phyloP scores from a whole-genome alignment of 1,140 invertebrate species.

The Atta texana region DNA sequence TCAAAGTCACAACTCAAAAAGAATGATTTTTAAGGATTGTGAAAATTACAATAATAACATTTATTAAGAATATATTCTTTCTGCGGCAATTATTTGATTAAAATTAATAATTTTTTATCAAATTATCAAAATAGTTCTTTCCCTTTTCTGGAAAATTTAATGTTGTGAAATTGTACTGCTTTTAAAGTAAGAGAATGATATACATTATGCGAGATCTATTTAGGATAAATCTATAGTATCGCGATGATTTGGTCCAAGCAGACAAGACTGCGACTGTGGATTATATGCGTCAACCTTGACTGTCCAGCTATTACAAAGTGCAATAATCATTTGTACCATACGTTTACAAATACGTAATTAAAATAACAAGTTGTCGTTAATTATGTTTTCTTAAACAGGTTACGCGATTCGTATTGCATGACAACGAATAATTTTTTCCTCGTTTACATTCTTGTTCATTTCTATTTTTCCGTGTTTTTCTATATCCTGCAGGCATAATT shows the following conservation, averaged over 20 bases:
- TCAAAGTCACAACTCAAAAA: no score
- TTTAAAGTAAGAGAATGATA: not conserved
- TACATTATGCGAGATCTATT: no score
- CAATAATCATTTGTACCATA: constrained; percentile 9
- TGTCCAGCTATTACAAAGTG: constrained; percentile 27
- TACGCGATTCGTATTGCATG: not conserved
- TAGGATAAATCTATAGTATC: not conserved
- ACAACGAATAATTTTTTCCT: not conserved
- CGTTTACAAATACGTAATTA: constrained; percentile 45
- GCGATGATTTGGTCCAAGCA: not conserved
- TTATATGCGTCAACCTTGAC: constrained; percentile 53
- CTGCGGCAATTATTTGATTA: no score
- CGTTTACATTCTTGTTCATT: not conserved
- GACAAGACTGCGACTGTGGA: not conserved
- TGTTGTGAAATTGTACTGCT: no score
- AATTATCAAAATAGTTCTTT: no score
- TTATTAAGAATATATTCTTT: no score
- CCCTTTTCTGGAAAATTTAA: no score
- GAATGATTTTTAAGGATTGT: no score
- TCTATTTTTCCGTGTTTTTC: constrained; percentile 8
- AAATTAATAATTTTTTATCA: no score
- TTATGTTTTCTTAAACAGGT: constrained; percentile 45
- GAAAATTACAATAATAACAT: no score
- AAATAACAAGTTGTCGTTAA: constrained; percentile 25
- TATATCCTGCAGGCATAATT: not conserved